These are phyloP conservation scores for Rynchops niger DNA, from an alignment of 2,113 vertebrate species.

Conservation along the genomic window DNA sequence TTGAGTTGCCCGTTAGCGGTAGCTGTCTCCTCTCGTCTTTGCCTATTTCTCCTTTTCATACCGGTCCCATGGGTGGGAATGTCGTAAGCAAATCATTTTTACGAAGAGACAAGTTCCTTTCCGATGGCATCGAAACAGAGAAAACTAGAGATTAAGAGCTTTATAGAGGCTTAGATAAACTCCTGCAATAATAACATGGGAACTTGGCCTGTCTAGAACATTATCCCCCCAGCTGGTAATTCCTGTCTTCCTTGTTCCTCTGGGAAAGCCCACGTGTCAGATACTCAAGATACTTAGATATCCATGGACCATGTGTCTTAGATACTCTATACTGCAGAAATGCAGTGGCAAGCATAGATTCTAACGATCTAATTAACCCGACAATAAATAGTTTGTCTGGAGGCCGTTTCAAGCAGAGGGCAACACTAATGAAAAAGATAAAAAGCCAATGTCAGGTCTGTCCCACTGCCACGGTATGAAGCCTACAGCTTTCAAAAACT, in stretches of 20 bases:
- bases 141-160: not conserved
- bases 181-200: not conserved
- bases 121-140: not conserved
- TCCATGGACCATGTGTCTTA: not conserved
- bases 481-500: not conserved
- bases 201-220: not conserved
- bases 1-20: not conserved
- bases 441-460: not conserved
- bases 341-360: not conserved
- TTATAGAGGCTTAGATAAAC: not conserved
- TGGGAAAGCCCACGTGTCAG: not conserved
- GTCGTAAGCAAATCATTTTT: not conserved
- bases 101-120: not conserved
- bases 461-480: not conserved
- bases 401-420: not conserved
- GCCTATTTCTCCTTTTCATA: not conserved
- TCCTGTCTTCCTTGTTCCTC: not conserved
- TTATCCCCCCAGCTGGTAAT: not conserved
- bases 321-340: not conserved
- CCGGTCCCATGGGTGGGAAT: not conserved
- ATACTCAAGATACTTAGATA: not conserved
- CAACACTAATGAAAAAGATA: not conserved
- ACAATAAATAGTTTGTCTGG: conserved; percentile 22
- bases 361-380: not conserved
- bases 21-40: not conserved